Evolutionary conservation across 1,140 invertebrate species (phyloP), one percentile per base, ranked within the genome.

Genomic region (Bombus breviceps): DNA sequence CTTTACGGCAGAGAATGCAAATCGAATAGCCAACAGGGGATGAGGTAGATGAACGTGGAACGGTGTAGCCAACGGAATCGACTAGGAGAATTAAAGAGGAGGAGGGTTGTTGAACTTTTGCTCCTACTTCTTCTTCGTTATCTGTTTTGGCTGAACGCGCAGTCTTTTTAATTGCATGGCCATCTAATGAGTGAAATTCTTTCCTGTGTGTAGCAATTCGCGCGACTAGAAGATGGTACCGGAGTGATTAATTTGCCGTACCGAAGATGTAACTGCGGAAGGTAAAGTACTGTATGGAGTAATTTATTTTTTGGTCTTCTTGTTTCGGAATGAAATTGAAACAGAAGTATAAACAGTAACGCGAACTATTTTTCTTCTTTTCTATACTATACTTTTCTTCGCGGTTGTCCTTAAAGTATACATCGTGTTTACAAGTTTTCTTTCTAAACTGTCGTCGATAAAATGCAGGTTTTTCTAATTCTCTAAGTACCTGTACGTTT

Each of bases 91-190:
- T 93, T 93, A 93, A 92, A 93, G 90, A 86, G 86, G 88, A 90
- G 91, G 92, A 91, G 90, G 90, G 74, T 87, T 86, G 88, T 91
- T 92, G 89, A 92, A 93, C 89, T 92, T 93, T 80, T 88, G 86
- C 86, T 87, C 75, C 41, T 80, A 76, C 83, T 89, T 87, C 87
- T 91, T 92, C 86, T 92, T 92, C 90, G 92, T 94, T 94, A 94
- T 93, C 92, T 93, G 92, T 92, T 91, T 93, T 92, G 92, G 91
- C 88, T 89, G 91, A 92, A 90, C 88, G 92, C 92, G 91, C 93
- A 92, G 87, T 89, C 91, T 94, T 94, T 94, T 94, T 94, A 94
- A 94, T 94, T 94, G 93, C 93, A 91, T 88, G 90, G 92, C 91
- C 92, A 93, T 93, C 91, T 94, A 93, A 93, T 92, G 91, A 93